Percentiles rank a stretch among this genome's conserved stretches.
These are phyloP conservation scores for Enteromius anoplus DNA, from an alignment of 2,797 vertebrate genomes.

Conservation along the genomic window DNA sequence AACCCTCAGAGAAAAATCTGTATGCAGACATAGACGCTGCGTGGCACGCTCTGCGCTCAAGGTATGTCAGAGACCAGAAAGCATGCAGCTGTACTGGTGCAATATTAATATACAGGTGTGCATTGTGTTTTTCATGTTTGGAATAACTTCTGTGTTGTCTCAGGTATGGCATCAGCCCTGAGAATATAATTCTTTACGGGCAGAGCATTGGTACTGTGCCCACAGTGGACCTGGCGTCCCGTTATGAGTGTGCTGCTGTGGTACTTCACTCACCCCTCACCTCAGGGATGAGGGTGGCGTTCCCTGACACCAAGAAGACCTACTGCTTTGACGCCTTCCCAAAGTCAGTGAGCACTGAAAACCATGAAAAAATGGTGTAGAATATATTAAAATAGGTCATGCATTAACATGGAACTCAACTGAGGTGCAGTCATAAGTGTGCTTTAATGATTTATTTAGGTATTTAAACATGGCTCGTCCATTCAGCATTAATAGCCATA, in stretches of 20 bases:
- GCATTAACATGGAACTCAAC: neutral
- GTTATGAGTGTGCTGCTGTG: slow-evolving; percentile 96
- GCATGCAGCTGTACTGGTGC: neutral
- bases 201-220: slow-evolving; percentile 98
- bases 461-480: neutral
- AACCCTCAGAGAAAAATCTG: slow-evolving; percentile 94
- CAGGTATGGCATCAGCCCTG: slow-evolving; percentile 96
- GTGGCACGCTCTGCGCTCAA: slow-evolving; percentile 93
- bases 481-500: neutral
- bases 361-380: no score
- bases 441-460: neutral
- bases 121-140: neutral
- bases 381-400: neutral
- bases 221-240: slow-evolving; percentile 94
- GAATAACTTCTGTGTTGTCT: neutral
- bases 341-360: slow-evolving; percentile 82
- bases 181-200: slow-evolving; percentile 96
- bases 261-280: slow-evolving; percentile 96
- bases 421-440: neutral
- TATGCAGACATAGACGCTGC: slow-evolving; percentile 96
- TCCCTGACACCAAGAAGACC: slow-evolving; percentile 98
- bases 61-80: slow-evolving; percentile 71
- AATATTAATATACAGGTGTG: neutral
- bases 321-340: slow-evolving; percentile 98
- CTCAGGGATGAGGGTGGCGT: slow-evolving; percentile 97